These are phyloP conservation scores for Apodemus sylvaticus DNA, from an alignment of 2,113 vertebrate genomes.

Conservation along the genomic window DNA sequence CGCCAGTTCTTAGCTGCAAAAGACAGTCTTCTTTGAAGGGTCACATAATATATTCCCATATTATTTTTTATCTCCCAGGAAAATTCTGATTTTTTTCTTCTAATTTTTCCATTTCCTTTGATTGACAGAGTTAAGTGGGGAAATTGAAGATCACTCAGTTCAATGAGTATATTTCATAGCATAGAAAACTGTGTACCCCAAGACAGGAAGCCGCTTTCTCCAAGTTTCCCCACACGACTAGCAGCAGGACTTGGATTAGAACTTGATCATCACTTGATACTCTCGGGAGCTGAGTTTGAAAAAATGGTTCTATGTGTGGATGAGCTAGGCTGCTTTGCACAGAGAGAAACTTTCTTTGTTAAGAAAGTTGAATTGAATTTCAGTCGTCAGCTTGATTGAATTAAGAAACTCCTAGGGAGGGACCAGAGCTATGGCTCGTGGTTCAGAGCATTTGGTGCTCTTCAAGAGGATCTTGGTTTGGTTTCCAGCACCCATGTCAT, in stretches of 20 bases:
- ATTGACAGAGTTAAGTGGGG: neutral
- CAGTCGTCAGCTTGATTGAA: no score
- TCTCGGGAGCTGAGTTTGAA: neutral
- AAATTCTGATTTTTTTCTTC: neutral
- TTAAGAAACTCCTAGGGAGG: neutral
- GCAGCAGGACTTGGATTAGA: neutral
- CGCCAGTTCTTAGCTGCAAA: neutral
- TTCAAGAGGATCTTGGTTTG: neutral
- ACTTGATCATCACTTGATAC: no score
- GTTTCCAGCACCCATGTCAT: neutral
- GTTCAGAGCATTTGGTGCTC: neutral
- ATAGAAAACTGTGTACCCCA: neutral
- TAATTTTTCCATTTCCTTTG: neutral
- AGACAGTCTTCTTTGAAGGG: neutral
- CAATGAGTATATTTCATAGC: neutral
- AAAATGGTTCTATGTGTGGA: neutral
- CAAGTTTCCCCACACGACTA: neutral
- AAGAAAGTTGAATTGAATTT: neutral
- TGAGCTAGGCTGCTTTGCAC: neutral
- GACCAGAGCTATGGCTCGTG: neutral
- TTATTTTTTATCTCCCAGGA: neutral
- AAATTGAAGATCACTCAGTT: neutral
- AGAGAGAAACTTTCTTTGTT: neutral
- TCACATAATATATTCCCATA: neutral
- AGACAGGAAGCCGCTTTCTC: neutral